phyloP scores from a whole-genome alignment of 2,888 invertebrate genomes.

The Ochropacha duplaris region DNA sequence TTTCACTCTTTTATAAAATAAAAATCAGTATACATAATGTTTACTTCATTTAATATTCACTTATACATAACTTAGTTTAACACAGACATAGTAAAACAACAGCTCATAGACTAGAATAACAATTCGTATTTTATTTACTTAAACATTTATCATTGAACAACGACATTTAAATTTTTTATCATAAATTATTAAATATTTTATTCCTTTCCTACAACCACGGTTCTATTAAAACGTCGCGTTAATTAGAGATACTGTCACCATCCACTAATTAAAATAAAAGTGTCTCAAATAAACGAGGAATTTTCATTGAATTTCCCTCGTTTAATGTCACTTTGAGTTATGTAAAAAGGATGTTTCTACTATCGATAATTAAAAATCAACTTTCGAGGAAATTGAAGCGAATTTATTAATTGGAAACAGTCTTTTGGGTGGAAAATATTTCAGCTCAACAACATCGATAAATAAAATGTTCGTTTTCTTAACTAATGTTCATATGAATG shows the following conservation, averaged over 20 bases:
- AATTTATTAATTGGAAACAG: background rate
- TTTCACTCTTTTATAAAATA: background rate
- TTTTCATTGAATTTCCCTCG: background rate
- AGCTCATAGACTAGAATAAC: slow-evolving; percentile 78
- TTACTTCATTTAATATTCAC: background rate
- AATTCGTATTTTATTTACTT: slow-evolving; percentile 61
- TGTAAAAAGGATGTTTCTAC: background rate
- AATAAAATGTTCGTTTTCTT: too few species aligned
- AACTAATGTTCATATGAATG: too few species aligned
- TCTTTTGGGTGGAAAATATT: background rate
- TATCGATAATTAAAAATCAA: background rate
- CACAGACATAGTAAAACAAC: slow-evolving; percentile 67
- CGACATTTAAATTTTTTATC: slow-evolving; percentile 56
- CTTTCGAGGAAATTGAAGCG: background rate
- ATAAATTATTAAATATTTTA: slow-evolving; percentile 16
- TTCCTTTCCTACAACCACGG: slow-evolving; percentile 14
- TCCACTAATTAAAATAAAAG: slow-evolving; percentile 9
- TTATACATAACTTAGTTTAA: slow-evolving; percentile 48
- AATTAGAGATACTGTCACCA: slow-evolving; percentile 24
- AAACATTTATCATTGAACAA: slow-evolving; percentile 71
- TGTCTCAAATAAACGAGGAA: background rate
- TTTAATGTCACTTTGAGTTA: background rate
- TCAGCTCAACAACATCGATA: background rate
- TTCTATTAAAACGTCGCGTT: slow-evolving; percentile 15
- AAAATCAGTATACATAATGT: background rate